phyloP scores from a whole-genome alignment of 2,888 invertebrate genomes.

The Standfussiana lucernea region DNA sequence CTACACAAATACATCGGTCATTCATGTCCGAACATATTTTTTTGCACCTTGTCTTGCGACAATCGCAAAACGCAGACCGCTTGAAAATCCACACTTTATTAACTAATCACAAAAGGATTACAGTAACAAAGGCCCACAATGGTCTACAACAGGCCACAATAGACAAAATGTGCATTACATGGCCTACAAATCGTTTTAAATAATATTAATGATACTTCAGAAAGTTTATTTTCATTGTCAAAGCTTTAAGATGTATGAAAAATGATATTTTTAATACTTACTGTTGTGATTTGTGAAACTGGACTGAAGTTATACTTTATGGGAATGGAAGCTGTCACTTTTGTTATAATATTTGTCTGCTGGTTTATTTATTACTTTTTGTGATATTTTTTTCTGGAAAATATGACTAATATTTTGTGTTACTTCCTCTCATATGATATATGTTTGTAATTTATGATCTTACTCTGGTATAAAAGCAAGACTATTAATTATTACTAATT shows the following conservation, averaged over 20 bases:
- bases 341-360: not conserved
- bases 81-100: constrained; percentile 78
- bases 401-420: not conserved
- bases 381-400: not conserved
- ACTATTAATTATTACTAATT: not conserved
- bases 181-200: constrained; percentile 62
- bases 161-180: constrained; percentile 71
- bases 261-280: constrained; percentile 40
- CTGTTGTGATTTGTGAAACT: constrained; percentile 16
- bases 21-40: constrained; percentile 82
- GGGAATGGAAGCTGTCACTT: not conserved
- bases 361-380: constrained; percentile 7
- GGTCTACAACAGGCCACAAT: constrained; percentile 67
- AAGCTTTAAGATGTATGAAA: constrained; percentile 54
- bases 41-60: constrained; percentile 82
- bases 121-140: constrained; percentile 65
- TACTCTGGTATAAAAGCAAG: not conserved
- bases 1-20: constrained; percentile 79
- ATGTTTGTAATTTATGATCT: not conserved
- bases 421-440: not conserved
- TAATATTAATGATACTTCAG: constrained; percentile 68
- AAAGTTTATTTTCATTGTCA: constrained; percentile 65
- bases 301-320: not conserved
- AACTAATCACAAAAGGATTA: constrained; percentile 82
- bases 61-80: constrained; percentile 76